Base-by-base conservation (phyloP, 2,888 invertebrate species). In the Cartodere bifasciata region DNA sequence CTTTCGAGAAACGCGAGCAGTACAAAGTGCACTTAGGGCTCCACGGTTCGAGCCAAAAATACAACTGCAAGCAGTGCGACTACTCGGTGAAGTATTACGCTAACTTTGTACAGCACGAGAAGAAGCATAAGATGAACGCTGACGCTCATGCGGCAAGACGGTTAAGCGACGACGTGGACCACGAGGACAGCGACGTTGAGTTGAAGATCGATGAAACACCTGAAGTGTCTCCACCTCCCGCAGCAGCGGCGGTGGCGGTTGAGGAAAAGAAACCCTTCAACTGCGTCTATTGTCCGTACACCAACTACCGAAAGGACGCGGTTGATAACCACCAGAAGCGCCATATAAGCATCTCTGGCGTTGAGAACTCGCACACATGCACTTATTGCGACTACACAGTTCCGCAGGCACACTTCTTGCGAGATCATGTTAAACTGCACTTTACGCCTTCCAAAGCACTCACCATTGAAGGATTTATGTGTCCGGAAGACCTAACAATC, bases 71-170 rank as follows among this genome's bases (percentile, higher is more conserved):
- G 45, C 65, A 74, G 23, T 88, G 88, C 57, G 87, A 88, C 60
- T 87, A 87, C 58, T 83, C 86, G 2, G 87, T 87, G 1, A 83
- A 84, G 46, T 84, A 84, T 54, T 83, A 80, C 46, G 84, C 85
- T 2, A 83, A 85, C 53, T 80, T 81, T 45, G 73, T 77, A 20
- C 86, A 86, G 52, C 88, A 88, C 51, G 65, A 76, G 60, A 74
- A 77, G 37, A 81, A 86, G 49, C 87, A 87, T 54, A 72, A 76
- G 51, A 70, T 72, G 55, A 75, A 75, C 38, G 75, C 72, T 21
- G 72, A 76, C 44, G 75, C 76, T 6, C 67, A 68, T 41, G 71
- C 71, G 1, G 71, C 71, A 22, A 63, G 68, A 32, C 65, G 67
- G 16, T 39, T 43, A 9, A 40, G 33, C 10, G 41, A 40, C 14